Evolutionary conservation across 1,140 invertebrate species (phyloP), one percentile per base, ranked within the genome.

Genomic region (Drosophila nigromelanica): DNA sequence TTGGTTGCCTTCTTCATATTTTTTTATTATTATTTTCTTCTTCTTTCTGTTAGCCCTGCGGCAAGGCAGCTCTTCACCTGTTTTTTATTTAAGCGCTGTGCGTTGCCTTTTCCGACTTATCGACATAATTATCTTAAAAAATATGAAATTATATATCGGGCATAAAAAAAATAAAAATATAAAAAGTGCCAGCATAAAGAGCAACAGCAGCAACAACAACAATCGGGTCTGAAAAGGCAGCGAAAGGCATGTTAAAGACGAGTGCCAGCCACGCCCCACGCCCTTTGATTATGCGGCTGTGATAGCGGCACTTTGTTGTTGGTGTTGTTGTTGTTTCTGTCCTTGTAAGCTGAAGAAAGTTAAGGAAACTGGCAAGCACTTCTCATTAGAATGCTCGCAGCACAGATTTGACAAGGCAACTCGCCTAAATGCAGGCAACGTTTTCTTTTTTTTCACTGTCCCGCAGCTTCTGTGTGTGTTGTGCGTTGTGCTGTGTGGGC

Each of bases 41-140:
- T 27, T 0, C 27, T 40, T 56, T 56, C 21, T 42, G 40, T 82
- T 56, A 11, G 37, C 27, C 80, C 58, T 40, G 35, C 27, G 48
- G 71, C 62, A 50, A 55, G 63, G 56, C n/a, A 24, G 51, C 54
- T 50, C 37, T 45, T 11, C 30, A 35, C 45, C 45, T 64, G 80
- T 14, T 24, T 45, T 58, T 80, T 85, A 66, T 75, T 78, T 72
- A 74, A 21, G 18, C 21, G 45, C 50, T 64, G 79, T 73, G 76
- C 77, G 79, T 86, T 80, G 56, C 80, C 74, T 85, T 78, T 73
- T 43, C 69, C 81, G 80, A 85, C 81, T 85, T 85, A 85, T 85
- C 81, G 81, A 85, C 81, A 85, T 85, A 85, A 85, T 85, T 86
- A 85, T 85, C 81, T 85, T 86, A 86, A 85, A 85, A 85, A 86